phyloP scores from a whole-genome alignment of 2,113 vertebrate genomes.

The Microcebus lehilahytsara region DNA sequence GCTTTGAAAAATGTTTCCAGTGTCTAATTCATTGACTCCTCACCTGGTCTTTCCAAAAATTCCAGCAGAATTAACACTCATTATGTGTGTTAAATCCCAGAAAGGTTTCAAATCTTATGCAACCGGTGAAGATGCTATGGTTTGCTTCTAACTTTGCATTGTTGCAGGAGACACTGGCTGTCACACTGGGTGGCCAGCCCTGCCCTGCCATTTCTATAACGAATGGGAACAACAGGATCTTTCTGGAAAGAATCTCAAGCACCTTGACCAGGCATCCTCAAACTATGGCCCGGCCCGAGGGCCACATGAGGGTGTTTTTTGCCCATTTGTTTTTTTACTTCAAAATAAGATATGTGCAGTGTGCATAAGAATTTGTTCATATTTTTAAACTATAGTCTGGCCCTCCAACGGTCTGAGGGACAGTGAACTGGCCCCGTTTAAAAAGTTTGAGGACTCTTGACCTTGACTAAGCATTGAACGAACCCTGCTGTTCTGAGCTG shows the following conservation, averaged over 20 bases:
- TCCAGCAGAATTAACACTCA: neutral
- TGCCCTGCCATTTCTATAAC: neutral
- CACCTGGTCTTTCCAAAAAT: neutral
- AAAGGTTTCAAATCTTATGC: neutral
- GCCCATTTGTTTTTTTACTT: too few relatives aligned
- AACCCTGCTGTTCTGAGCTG: neutral
- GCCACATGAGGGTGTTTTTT: too few relatives aligned
- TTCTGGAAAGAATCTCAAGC: neutral
- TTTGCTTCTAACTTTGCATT: neutral
- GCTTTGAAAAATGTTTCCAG: slow-evolving; percentile 33
- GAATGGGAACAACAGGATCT: neutral
- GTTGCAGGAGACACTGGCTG: neutral
- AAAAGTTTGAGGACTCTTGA: too few relatives aligned
- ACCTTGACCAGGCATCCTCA: neutral
- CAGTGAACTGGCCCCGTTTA: too few relatives aligned
- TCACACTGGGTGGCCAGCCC: too few relatives aligned
- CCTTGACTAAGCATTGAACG: neutral
- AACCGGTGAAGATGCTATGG: too few relatives aligned
- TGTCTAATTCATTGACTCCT: neutral
- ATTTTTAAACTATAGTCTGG: too few relatives aligned
- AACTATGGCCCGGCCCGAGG: too few relatives aligned
- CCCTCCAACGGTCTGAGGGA: too few relatives aligned
- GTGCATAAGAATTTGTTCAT: too few relatives aligned
- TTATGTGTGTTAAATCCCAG: neutral
- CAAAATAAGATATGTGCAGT: too few relatives aligned